These are phyloP conservation scores for Sebastes nivosus DNA, from an alignment of 2,797 vertebrate genomes.

Conservation along the genomic window DNA sequence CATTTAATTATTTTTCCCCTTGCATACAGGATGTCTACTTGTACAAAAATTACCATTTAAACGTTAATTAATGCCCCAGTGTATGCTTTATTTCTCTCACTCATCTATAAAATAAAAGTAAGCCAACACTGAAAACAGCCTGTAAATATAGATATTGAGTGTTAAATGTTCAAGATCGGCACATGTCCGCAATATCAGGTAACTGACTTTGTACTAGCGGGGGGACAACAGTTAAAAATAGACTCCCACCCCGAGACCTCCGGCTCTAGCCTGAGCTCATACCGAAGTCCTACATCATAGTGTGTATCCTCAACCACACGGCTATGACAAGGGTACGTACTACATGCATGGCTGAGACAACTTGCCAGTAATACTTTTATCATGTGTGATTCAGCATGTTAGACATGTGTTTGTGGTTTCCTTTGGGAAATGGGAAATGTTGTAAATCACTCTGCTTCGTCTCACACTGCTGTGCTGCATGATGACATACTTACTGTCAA, in stretches of 20 bases:
- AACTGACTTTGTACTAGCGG: conserved; percentile 81
- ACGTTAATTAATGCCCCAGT: neutral
- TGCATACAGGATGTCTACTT: neutral
- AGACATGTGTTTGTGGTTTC: conserved; percentile 8
- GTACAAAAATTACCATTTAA: neutral
- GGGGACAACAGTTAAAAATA: conserved; percentile 83
- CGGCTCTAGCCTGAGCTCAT: conserved; percentile 66
- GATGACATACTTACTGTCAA: neutral
- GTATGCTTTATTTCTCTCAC: neutral
- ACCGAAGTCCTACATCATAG: conserved; percentile 70
- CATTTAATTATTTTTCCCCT: neutral
- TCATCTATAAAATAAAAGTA: conserved; percentile 55
- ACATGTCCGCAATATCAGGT: conserved; percentile 83
- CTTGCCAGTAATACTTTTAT: conserved; percentile 33
- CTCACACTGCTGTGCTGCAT: neutral
- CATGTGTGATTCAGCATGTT: conserved; percentile 1
- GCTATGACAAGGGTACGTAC: conserved; percentile 80
- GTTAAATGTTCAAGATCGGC: conserved; percentile 71
- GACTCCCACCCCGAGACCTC: conserved; percentile 70
- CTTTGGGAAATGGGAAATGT: neutral
- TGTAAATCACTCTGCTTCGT: neutral
- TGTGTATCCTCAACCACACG: conserved; percentile 62
- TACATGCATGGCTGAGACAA: conserved; percentile 45
- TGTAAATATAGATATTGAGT: conserved; percentile 75
- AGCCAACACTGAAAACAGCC: conserved; percentile 49